Conservation (phyloP, 2,888 invertebrate species). For the Drosophila stalkeri region DNA sequence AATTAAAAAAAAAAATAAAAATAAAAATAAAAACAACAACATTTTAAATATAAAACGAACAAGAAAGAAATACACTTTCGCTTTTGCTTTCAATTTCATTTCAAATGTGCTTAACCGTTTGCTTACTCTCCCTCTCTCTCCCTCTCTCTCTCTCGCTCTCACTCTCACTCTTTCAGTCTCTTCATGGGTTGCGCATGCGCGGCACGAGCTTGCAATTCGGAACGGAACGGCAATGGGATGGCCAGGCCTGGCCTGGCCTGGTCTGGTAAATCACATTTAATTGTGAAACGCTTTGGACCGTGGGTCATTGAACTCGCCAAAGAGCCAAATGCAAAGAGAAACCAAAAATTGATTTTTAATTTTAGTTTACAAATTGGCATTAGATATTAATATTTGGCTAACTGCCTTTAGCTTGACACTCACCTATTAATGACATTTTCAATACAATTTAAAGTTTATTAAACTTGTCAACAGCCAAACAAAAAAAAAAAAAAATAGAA, state of each 20-base stretch:
- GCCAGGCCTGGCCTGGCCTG: conserved; percentile 6
- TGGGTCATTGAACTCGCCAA: conserved; percentile 1
- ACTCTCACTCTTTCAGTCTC: conserved; percentile 2
- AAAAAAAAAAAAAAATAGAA: not conserved
- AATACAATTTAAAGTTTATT: conserved; percentile 32
- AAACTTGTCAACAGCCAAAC: conserved; percentile 47
- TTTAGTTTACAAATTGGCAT: not conserved
- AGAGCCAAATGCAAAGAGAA: not conserved
- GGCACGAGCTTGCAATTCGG: conserved; percentile 53
- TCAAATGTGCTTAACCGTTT: conserved; percentile 61
- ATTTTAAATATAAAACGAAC: conserved; percentile 25
- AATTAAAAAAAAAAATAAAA: conserved; percentile 18
- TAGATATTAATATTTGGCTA: not conserved
- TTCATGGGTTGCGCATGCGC: conserved; percentile 52
- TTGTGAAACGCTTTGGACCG: conserved; percentile 3
- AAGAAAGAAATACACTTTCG: conserved; percentile 77
- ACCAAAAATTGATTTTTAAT: not conserved
- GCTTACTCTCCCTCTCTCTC: conserved; percentile 1
- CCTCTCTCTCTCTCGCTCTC: conserved; percentile 1
- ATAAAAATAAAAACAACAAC: conserved; percentile 15
- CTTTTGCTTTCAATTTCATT: conserved; percentile 80
- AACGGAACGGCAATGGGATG: conserved; percentile 18
- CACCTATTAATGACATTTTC: conserved; percentile 6
- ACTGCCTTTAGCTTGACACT: not conserved
- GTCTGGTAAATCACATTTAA: conserved; percentile 5